A percentile compares a stretch with the other conserved stretches of the same genome.
These are phyloP conservation scores for Caenorhabditis briggsae DNA, from an alignment of 1,140 invertebrate species.

Conservation along the genomic window DNA sequence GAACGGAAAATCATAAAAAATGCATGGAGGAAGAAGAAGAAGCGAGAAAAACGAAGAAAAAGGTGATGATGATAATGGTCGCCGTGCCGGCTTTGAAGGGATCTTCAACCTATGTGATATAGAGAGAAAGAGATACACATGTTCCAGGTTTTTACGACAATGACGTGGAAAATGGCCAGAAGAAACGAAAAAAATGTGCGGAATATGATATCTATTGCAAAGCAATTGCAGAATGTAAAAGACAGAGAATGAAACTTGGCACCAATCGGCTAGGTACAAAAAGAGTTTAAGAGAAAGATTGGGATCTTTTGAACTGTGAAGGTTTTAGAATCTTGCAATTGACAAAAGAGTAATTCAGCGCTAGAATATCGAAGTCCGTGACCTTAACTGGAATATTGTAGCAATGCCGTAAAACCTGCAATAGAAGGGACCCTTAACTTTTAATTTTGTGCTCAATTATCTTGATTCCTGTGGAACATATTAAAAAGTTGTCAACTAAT, in stretches of 20 bases:
- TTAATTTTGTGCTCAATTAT: no score
- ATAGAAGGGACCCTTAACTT: no score
- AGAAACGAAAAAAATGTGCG: not conserved
- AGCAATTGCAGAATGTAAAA: not conserved
- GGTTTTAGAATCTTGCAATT: not conserved
- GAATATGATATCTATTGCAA: slow-evolving; percentile 52
- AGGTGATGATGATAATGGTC: slow-evolving; percentile 28
- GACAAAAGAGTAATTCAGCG: not conserved
- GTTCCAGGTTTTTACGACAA: slow-evolving; percentile 22
- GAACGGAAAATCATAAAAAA: slow-evolving; percentile 42
- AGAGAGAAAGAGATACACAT: slow-evolving; percentile 4
- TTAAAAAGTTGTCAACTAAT: no score
- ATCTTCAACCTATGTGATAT: not conserved
- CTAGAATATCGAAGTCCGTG: no score
- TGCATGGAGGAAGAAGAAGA: slow-evolving; percentile 6
- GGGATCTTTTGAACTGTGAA: not conserved
- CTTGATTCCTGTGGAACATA: no score
- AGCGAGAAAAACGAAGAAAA: not conserved
- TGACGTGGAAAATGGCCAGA: slow-evolving; percentile 26
- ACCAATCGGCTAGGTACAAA: not conserved
- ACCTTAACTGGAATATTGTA: no score
- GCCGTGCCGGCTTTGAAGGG: not conserved
- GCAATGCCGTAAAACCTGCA: no score
- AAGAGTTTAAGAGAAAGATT: not conserved
- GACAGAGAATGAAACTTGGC: slow-evolving; percentile 2